These are phyloP conservation scores for Ruditapes philippinarum DNA, from an alignment of 1,140 invertebrate species.

Conservation along the genomic window DNA sequence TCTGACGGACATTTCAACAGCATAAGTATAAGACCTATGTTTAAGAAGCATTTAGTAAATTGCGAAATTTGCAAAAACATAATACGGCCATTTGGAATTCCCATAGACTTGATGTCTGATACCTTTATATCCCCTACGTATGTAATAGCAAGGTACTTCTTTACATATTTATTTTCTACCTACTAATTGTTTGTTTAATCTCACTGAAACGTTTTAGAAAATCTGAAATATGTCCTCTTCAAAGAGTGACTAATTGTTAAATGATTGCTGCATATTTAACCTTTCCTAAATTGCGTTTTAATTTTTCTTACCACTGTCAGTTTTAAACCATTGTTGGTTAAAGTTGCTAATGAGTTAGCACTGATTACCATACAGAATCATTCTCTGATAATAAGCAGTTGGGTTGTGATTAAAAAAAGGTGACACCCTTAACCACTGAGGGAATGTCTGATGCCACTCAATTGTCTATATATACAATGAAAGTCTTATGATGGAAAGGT, in stretches of 20 bases:
- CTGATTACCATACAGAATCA: not conserved
- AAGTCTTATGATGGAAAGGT: too few relatives aligned
- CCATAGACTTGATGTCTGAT: not conserved
- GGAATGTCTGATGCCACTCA: too few relatives aligned
- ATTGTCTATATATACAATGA: too few relatives aligned
- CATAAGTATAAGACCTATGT: not conserved
- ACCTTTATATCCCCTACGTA: not conserved
- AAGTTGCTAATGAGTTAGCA: not conserved
- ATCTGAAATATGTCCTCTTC: not conserved
- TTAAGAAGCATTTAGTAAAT: slow-evolving; percentile 11
- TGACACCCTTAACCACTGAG: too few relatives aligned
- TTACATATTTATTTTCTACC: not conserved
- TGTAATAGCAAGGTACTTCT: not conserved
- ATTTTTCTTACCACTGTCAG: not conserved
- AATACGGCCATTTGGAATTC: not conserved
- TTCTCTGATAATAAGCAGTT: too few relatives aligned
- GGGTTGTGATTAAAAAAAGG: too few relatives aligned
- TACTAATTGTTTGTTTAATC: not conserved
- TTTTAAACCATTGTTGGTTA: not conserved
- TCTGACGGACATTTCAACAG: not conserved
- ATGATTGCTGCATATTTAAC: not conserved
- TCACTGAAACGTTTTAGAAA: not conserved
- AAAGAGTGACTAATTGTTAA: slow-evolving; percentile 13
- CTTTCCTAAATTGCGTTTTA: slow-evolving; percentile 3
- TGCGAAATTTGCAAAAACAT: slow-evolving; percentile 5